Conservation (phyloP, 1,140 invertebrate genomes). For the Drosophila nasuta region DNA sequence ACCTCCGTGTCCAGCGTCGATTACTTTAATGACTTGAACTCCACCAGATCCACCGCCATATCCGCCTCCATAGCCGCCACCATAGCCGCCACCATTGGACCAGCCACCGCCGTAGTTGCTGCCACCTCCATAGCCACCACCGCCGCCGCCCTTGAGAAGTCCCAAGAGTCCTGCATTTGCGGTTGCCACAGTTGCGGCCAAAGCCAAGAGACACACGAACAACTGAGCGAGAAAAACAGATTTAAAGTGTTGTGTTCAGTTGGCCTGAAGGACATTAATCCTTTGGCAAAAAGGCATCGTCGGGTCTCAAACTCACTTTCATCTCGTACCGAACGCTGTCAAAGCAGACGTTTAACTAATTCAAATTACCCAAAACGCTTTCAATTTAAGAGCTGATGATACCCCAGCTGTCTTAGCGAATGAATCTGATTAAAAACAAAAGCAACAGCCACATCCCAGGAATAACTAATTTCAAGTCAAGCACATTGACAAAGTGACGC, state of each 20-base stretch:
- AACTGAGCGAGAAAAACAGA: slow-evolving; percentile 47
- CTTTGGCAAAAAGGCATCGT: not conserved
- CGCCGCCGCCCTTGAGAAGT: slow-evolving; percentile 62
- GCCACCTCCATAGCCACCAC: slow-evolving; percentile 29
- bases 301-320: slow-evolving; percentile 64
- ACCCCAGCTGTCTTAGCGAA: slow-evolving; percentile 41
- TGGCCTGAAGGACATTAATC: slow-evolving; percentile 10
- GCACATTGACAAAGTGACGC: slow-evolving; percentile 26
- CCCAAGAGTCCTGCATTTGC: slow-evolving; percentile 68
- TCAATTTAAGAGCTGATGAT: slow-evolving; percentile 64
- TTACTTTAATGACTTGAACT: slow-evolving; percentile 10
- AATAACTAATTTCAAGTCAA: slow-evolving; percentile 19
- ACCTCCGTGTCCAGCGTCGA: slow-evolving; percentile 33
- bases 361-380: slow-evolving; percentile 54
- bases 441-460: slow-evolving; percentile 22
- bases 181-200: slow-evolving; percentile 63
- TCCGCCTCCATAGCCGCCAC: slow-evolving; percentile 39
- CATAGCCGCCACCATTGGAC: slow-evolving; percentile 32
- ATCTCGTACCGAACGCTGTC: slow-evolving; percentile 53
- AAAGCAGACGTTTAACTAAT: slow-evolving; percentile 70
- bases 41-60: slow-evolving; percentile 28
- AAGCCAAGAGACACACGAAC: slow-evolving; percentile 73
- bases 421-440: slow-evolving; percentile 30
- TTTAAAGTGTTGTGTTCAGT: slow-evolving; percentile 9
- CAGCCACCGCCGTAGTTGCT: slow-evolving; percentile 12